Base-by-base conservation (phyloP, 2,888 invertebrate genomes). In the Cephus pygmeus region DNA sequence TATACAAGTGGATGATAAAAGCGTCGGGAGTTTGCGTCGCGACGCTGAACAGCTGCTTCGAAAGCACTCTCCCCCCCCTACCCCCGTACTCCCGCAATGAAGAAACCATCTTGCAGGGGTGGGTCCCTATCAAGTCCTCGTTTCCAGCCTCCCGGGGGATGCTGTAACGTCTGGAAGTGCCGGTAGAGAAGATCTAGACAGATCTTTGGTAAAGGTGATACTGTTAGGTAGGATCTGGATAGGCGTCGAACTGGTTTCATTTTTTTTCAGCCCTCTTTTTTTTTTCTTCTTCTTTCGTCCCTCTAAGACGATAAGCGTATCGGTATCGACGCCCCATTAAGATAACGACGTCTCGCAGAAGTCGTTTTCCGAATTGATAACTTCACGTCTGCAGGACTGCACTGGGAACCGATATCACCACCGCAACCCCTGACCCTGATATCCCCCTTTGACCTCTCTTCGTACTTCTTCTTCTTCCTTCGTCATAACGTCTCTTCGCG, bases 311-410 rank as follows among this genome's bases (percentile, higher is more conserved):
- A 71, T 30, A 56, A 56, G 56, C 56, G 23, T 23, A 56, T 56
- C 35, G 23, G 75, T 79, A 79, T 74, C 79, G 68, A 40, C 36
- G 69, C 9, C 56, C 76, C 74, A 79, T 79, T 79, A 79, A 79
- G 79, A 79, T 79, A 79, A 77, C 76, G 34, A 71, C 30, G 76
- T 78, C 73, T 69, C 73, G 75, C 71, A 35, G 40, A 68, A 76
- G 76, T 78, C 78, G 76, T 76, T 78, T 76, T 78, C 56, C 76
- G 73, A 73, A 78, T 78, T 73, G 78, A 78, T 78, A 78, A 78
- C 69, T 68, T 69, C 11, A 40, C 73, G 56, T 40, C 68, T 56
- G 30, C 69, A 69, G 75, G 69, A 74, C 75, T 71, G 69, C 76
- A 76, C 30, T 78, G 76, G 56, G 15, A 30, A 15, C 36, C 74